Evolutionary conservation across 2,888 invertebrate species (phyloP), one percentile per base, ranked within the genome.

Genomic region (Heliconius sara): DNA sequence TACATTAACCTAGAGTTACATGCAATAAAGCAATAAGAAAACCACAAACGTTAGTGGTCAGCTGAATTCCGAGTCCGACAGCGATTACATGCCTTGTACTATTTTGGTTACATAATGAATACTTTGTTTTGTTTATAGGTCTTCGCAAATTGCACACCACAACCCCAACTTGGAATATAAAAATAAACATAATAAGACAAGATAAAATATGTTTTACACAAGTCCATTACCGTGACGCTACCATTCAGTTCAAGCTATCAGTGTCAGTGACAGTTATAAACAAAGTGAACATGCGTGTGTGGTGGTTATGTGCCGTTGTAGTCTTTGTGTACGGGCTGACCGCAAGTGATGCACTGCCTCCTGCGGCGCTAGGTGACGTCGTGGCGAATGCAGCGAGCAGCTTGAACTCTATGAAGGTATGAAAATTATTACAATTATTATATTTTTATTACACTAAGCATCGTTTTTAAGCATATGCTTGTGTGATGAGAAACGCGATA

Each of bases 331-430:
- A 65, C 91, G 76, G 88, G 65, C 39, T 91, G 81, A 81, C 91
- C 83, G 89, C 87, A 79, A 89, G 90, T 83, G 87, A 89, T 52
- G 94, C 94, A 39, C 85, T 95, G 77, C 95, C 95, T 57, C 95
- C 95, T 0, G 95, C 95, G 3, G 92, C 95, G 7, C 88, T 95
- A 2, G 95, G 95, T 0, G 95, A 95, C 77, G 95, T 95, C 63
- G 94, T 95, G 73, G 91, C 92, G 68, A 95, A 95, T 79, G 95
- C 95, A 3, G 95, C 95, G 2, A 93, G 90, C 74, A 93, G 95
- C 80, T 92, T 95, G 83, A 95, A 95, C 84, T 94, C 95, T 77
- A 95, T 95, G 95, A 95, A 95, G 92, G 95, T 95, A 87, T 73
- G 9, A 52, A 52, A 22, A 22, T 70, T 30, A 71, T 19, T 27